Evolutionary conservation across 2,113 vertebrate species (phyloP).

Genomic region (Aptenodytes patagonicus): DNA sequence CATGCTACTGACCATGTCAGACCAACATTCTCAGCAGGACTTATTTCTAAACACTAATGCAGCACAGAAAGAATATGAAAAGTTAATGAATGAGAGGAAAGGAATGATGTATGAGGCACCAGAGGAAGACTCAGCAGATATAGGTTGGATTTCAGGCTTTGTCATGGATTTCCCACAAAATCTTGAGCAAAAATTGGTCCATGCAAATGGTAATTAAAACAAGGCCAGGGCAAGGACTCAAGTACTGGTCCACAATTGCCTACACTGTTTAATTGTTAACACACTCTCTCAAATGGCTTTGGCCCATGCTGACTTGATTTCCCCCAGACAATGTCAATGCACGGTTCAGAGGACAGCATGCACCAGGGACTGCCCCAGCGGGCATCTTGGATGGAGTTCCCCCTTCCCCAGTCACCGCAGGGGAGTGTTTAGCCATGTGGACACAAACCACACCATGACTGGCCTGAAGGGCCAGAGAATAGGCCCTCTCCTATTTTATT

Average conservation of each 20-base stretch:
- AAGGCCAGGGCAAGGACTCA: background rate
- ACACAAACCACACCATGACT: background rate
- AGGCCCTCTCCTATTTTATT: background rate
- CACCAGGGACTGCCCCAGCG: background rate
- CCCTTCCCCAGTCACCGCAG: background rate
- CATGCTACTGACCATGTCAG: background rate
- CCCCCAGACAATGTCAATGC: conserved; percentile 13
- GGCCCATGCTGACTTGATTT: conserved; percentile 14
- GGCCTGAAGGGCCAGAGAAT: background rate
- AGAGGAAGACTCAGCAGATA: conserved; percentile 9
- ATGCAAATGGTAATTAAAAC: conserved; percentile 43
- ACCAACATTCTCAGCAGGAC: background rate
- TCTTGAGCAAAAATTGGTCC: background rate
- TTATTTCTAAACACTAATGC: background rate
- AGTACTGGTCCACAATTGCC: conserved; percentile 6
- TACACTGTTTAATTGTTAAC: conserved; percentile 29
- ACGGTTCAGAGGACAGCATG: background rate
- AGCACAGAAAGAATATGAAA: background rate
- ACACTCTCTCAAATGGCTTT: background rate
- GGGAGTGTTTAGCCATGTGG: background rate
- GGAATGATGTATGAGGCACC: background rate
- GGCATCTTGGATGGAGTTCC: background rate
- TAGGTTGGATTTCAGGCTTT: conserved; percentile 21
- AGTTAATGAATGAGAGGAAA: background rate
- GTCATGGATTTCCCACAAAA: background rate